Conservation (phyloP, 2,888 invertebrate species). For the Melipona bicolor region DNA sequence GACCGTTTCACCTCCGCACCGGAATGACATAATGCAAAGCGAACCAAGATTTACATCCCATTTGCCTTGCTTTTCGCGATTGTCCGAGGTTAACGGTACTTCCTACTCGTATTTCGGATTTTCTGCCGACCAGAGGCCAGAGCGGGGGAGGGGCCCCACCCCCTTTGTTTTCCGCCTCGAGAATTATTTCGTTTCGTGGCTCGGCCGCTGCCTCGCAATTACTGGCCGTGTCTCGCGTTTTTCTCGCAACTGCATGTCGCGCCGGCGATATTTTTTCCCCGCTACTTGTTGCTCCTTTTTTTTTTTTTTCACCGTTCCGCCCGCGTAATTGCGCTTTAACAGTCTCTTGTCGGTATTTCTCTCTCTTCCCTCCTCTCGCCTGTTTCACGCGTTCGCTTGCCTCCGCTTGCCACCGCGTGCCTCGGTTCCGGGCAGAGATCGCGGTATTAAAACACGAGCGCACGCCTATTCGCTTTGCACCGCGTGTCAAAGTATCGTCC, state of each 20-base stretch:
- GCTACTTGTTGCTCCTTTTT: slow-evolving; percentile 56
- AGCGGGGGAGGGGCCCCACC: background rate
- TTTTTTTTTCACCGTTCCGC: slow-evolving; percentile 34
- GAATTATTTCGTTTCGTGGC: slow-evolving; percentile 56
- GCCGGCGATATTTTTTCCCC: slow-evolving; percentile 38
- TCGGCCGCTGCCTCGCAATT: slow-evolving; percentile 35
- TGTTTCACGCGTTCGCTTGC: background rate
- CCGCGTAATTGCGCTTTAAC: slow-evolving; percentile 58
- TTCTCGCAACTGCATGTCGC: slow-evolving; percentile 48
- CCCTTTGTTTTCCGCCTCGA: slow-evolving; percentile 47
- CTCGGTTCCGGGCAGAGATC: background rate
- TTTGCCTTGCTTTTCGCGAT: slow-evolving; percentile 64
- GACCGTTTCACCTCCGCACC: slow-evolving; percentile 56
- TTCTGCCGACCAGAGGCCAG: slow-evolving; percentile 8
- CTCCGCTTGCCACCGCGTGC: background rate
- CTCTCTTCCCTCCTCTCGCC: background rate
- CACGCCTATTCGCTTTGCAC: too few species aligned
- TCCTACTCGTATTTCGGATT: slow-evolving; percentile 59
- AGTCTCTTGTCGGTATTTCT: slow-evolving; percentile 10
- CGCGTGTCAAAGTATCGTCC: too few species aligned
- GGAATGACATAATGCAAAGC: slow-evolving; percentile 69
- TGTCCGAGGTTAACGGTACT: slow-evolving; percentile 50
- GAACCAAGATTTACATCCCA: slow-evolving; percentile 73
- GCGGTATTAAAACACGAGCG: too few species aligned
- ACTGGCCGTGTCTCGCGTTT: slow-evolving; percentile 34